Conservation (phyloP, 1,140 invertebrate genomes). For the Scylla paramamosain region DNA sequence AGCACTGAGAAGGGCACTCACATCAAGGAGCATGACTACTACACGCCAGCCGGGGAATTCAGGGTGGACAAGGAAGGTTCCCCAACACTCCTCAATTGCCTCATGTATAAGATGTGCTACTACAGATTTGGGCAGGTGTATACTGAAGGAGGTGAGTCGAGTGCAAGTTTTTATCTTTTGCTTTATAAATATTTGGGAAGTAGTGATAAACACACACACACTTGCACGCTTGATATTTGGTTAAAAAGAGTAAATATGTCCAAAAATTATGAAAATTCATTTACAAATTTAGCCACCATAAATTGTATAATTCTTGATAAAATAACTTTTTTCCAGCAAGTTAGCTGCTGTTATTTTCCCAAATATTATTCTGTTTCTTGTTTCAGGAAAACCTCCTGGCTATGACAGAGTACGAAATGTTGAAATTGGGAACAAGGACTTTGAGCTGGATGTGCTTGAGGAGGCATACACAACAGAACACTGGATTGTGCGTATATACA, state of each 20-base stretch:
- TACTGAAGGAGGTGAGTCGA: conserved; percentile 91
- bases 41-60: conserved; percentile 96
- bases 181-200: background rate
- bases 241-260: no score
- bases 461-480: conserved; percentile 98
- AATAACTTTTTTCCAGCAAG: no score
- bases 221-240: no score
- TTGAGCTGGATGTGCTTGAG: conserved; percentile 94
- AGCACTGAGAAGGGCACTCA: conserved; percentile 96
- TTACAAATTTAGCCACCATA: no score
- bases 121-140: conserved; percentile 96
- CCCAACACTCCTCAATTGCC: conserved; percentile 91
- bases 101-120: conserved; percentile 99
- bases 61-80: conserved; percentile 95
- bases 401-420: conserved; percentile 94
- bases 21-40: conserved; percentile 98
- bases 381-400: conserved; percentile 87
- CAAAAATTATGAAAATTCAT: no score
- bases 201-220: background rate
- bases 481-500: conserved; percentile 97
- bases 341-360: no score
- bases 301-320: no score
- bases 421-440: conserved; percentile 97
- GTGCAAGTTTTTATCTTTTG: background rate
- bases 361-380: background rate